Evolutionary conservation across 2,797 vertebrate genomes (phyloP).

Genomic region (Eupleurogrammus muticus): DNA sequence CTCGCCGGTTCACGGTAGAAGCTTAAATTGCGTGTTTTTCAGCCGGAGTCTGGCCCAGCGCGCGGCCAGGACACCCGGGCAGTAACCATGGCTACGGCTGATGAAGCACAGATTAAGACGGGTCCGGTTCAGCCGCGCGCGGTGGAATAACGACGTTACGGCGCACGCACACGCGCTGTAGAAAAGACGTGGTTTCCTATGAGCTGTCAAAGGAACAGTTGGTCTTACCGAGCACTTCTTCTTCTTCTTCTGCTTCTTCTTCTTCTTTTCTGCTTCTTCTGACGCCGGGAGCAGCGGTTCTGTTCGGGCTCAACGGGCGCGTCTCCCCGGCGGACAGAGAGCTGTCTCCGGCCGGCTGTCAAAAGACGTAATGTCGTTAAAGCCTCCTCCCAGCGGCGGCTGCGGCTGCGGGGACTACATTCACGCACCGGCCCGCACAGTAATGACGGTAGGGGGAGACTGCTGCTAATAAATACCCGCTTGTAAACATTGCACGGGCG

Average conservation of each 20-base stretch:
- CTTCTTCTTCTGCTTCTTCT: conserved; percentile 5
- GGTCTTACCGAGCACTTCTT: conserved; percentile 45
- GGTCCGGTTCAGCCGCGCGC: not conserved
- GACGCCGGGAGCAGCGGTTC: not conserved
- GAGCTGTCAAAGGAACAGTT: not conserved
- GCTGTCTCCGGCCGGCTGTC: conserved; percentile 27
- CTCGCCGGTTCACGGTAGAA: not conserved
- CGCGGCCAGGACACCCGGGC: not conserved
- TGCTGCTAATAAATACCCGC: conserved; percentile 68
- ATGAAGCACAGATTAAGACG: conserved; percentile 29
- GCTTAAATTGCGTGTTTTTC: not conserved
- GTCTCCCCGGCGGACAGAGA: conserved; percentile 13
- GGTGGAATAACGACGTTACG: not conserved
- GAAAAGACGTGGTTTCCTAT: not conserved
- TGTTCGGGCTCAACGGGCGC: not conserved
- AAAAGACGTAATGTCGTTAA: conserved; percentile 36
- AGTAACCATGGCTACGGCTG: conserved; percentile 54
- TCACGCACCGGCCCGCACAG: conserved; percentile 19
- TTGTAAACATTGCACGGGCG: conserved; percentile 40
- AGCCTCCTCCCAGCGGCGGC: conserved; percentile 33
- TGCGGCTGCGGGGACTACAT: not conserved
- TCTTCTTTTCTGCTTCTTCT: conserved; percentile 8
- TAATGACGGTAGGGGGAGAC: conserved; percentile 60
- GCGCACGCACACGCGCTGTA: not conserved
- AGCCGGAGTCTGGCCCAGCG: not conserved